Percentiles rank a stretch among this genome's conserved stretches.
Evolutionary conservation across 2,797 vertebrate species (phyloP).

Genomic region (Zonotrichia albicollis): DNA sequence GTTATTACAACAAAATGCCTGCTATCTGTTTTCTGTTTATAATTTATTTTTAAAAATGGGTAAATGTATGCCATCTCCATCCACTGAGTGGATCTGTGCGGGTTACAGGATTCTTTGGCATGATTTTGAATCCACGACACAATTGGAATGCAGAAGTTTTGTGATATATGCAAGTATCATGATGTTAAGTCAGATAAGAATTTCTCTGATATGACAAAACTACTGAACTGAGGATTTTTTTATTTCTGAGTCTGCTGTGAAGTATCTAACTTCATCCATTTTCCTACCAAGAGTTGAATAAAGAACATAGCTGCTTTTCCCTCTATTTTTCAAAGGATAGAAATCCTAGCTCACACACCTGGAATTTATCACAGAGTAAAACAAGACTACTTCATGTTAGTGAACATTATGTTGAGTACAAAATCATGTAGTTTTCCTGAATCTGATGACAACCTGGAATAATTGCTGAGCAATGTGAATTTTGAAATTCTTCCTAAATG

Average conservation of each 20-base stretch:
- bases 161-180: neutral
- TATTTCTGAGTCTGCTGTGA: neutral
- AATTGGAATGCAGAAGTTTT: neutral
- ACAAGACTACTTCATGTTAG: neutral
- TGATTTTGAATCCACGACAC: neutral
- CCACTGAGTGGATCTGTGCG: neutral
- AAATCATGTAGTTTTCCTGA: constrained; percentile 6
- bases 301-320: neutral
- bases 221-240: neutral
- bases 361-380: neutral
- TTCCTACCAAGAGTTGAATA: neutral
- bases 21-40: constrained; percentile 4
- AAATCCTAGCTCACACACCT: neutral
- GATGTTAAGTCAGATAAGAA: neutral
- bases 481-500: constrained; percentile 25
- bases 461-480: constrained; percentile 19
- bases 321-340: neutral
- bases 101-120: neutral
- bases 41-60: neutral
- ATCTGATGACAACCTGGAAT: constrained; percentile 14
- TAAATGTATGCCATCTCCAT: neutral
- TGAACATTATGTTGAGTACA: neutral
- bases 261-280: neutral
- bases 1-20: constrained; percentile 39
- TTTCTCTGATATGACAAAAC: constrained; percentile 1